Evolutionary conservation across 2,888 invertebrate genomes (phyloP), one percentile per base, ranked within the genome.

Genomic region (Morinoia aosen): DNA sequence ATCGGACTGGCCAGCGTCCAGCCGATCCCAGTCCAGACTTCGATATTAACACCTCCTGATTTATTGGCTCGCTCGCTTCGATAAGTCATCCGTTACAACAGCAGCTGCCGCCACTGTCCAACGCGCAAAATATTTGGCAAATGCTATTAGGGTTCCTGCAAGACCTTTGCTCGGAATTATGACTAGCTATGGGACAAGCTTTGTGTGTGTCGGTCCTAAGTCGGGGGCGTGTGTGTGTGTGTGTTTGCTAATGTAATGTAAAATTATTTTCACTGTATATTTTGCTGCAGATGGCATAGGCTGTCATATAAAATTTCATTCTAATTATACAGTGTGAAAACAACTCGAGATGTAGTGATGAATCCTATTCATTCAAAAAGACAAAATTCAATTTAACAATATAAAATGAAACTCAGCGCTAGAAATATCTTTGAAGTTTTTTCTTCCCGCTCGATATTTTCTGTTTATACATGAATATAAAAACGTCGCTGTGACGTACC

Each of bases 21-120:
- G 57, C 57, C 93, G 93, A 93, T 93, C 93, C 48, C 93, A 12
- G n/a, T 56, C 93, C 93, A 93, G 93, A 93, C 93, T 93, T 93
- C 93, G 93, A 93, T 93, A 93, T 93, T 93, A 93, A 93, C 93
- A 93, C 93, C 93, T 93, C 48, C 58, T 93, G 93, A 93, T 93
- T 93, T 93, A 93, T 93, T 57, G 93, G 93, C 57, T 57, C 19
- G 58, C 93, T 12, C n/a, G 93, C 93, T 93, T 93, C 93, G 93
- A 93, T 93, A 93, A 93, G 93, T 93, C 93, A 93, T 93, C 57
- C 57, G 93, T 93, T 93, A 93, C 93, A 57, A 33, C 57, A 93
- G 57, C 90, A 39, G 90, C 90, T 90, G 90, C 90, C 12, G 90
- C 16, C 90, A 90, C 90, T 90, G 90, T 90, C 90, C 90, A 90